Evolutionary conservation across 2,797 vertebrate species (phyloP).

Genomic region (Sparidentex hasta): DNA sequence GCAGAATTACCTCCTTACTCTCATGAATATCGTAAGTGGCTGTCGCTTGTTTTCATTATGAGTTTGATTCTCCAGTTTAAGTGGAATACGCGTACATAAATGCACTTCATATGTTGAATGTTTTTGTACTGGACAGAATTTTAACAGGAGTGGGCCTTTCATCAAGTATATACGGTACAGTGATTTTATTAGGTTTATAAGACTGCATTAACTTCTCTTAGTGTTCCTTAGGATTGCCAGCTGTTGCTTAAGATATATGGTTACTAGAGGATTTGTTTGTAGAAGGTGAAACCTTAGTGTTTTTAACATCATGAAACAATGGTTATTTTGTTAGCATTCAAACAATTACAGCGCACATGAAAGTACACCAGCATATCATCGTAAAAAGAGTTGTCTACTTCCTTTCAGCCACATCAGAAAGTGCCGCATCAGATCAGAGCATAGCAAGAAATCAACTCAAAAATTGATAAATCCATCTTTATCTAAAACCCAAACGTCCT

Average conservation of each 20-base stretch:
- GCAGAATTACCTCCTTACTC: slow-evolving; percentile 98
- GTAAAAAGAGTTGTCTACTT: not conserved
- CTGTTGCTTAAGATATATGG: not conserved
- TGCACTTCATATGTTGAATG: not conserved
- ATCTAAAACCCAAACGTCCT: not conserved
- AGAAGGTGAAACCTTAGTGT: not conserved
- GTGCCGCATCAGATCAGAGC: not conserved
- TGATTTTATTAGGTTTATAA: not conserved
- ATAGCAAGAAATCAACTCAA: no score
- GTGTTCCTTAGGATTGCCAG: not conserved
- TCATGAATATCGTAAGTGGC: slow-evolving; percentile 98
- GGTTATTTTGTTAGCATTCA: not conserved
- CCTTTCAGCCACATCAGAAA: not conserved
- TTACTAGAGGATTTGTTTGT: not conserved
- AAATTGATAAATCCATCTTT: not conserved
- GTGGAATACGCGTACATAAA: not conserved
- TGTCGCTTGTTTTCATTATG: not conserved
- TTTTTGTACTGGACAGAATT: not conserved
- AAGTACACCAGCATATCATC: not conserved
- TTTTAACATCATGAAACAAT: no score
- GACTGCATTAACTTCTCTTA: not conserved
- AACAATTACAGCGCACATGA: not conserved
- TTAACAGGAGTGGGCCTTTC: not conserved
- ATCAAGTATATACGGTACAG: not conserved
- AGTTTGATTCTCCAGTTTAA: not conserved